Percentiles rank a stretch among this genome's conserved stretches.
phyloP scores from a whole-genome alignment of 53 echinoderm and acorn worm genomes.

The Patiria pectinifera region DNA sequence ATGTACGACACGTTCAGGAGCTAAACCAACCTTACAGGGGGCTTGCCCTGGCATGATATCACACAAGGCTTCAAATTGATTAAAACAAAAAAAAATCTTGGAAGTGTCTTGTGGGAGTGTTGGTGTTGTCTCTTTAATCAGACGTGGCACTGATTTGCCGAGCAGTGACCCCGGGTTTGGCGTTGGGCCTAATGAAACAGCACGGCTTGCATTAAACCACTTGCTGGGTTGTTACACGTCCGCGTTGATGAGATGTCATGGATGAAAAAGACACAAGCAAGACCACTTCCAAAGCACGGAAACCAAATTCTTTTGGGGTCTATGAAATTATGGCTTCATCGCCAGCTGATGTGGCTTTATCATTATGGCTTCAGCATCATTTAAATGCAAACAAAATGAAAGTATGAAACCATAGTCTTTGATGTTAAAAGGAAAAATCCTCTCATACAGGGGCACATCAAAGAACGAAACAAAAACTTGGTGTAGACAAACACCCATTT shows the following conservation, averaged over 20 bases:
- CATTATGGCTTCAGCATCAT: too few relatives aligned
- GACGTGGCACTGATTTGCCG: conserved; percentile 53
- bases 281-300: too few relatives aligned
- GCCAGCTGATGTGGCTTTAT: too few relatives aligned
- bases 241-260: background rate
- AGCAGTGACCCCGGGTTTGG: conserved; percentile 37
- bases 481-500: too few relatives aligned
- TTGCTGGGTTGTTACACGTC: conserved; percentile 6
- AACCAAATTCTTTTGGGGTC: too few relatives aligned
- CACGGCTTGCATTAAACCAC: conserved; percentile 12
- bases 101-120: background rate
- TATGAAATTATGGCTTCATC: too few relatives aligned
- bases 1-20: conserved; percentile 11
- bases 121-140: conserved; percentile 32
- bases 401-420: too few relatives aligned
- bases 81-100: background rate
- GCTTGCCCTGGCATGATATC: background rate
- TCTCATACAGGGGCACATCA: too few relatives aligned
- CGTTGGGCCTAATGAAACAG: background rate
- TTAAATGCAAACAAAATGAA: too few relatives aligned
- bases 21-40: background rate
- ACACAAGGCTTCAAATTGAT: background rate
- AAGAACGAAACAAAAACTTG: too few relatives aligned
- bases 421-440: too few relatives aligned
- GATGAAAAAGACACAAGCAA: too few relatives aligned